Base-by-base conservation (phyloP, 2,888 invertebrate genomes). In the Erynnis tages region DNA sequence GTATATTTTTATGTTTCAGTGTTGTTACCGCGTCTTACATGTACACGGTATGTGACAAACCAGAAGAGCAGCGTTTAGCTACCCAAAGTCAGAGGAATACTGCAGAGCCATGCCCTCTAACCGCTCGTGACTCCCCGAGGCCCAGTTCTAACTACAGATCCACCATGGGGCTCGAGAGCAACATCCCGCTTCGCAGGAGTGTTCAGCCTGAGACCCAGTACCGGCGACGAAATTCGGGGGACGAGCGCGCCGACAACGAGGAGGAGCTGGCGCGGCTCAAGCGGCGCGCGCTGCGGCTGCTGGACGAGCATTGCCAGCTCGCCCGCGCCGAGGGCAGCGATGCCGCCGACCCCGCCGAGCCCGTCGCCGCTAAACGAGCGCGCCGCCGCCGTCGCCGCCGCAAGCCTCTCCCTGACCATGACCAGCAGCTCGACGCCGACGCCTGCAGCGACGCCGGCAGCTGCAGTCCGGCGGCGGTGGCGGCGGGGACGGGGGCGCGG, bases 201-300 rank as follows among this genome's bases (percentile, higher is more conserved):
- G 6, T 16, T n/a, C n/a, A n/a, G n/a, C 17, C 17, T 11, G 14
- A 35, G 25, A 13, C 37, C 37, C 41, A 2, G 14, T 13, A 10
- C 8, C 10, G 27, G 37, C 19, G 7, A 41, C 30, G n/a, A n/a
- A n/a, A 6, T 46, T 14, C 52, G 2, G 25, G 47, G 53, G 34
- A 35, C 23, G 10, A 38, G 44, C 5, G 30, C 45, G 8, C 19
- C 6, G 10, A 38, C 16, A 34, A 17, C n/a, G 13, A 10, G 8
- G 55, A 56, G 27, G 48, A 53, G 32, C 62, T 69, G 25, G 35
- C 43, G 3, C 60, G 57, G 29, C 49, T 59, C 30, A 73, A 70
- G 58, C 60, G 54, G 14, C 62, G 55, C 21, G 67, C 69, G 11
- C 61, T 67, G 1, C 37, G 35, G 4, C 34, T 66, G 55, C 58